Percentiles rank a stretch among this genome's conserved stretches.
phyloP scores from a whole-genome alignment of 2,797 vertebrate genomes.

The Poeciliopsis presidionis region DNA sequence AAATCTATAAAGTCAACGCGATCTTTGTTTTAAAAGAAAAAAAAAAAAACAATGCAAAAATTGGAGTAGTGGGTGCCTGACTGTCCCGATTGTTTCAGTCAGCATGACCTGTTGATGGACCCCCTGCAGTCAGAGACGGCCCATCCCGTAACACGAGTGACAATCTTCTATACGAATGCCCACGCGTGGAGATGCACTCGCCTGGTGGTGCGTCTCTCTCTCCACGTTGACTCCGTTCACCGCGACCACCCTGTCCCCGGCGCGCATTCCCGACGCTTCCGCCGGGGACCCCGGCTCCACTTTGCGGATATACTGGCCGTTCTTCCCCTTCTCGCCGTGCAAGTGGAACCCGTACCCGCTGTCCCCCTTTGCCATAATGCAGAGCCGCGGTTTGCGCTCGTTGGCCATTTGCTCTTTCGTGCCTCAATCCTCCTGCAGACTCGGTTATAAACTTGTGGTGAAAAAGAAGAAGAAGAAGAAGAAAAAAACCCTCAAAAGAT shows the following conservation, averaged over 20 bases:
- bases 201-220: conserved; percentile 95
- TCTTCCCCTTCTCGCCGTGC: conserved; percentile 97
- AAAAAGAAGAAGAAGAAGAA: not conserved
- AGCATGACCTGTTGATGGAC: conserved; percentile 29
- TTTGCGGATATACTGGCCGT: conserved; percentile 94
- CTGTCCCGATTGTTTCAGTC: not conserved
- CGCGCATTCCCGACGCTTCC: conserved; percentile 88
- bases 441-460: conserved; percentile 7
- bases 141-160: not conserved
- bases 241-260: conserved; percentile 91
- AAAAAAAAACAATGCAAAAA: not conserved
- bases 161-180: not conserved
- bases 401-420: conserved; percentile 79
- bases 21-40: not conserved
- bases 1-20: conserved; percentile 3
- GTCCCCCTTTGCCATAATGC: conserved; percentile 86
- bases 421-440: conserved; percentile 19
- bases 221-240: conserved; percentile 95
- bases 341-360: conserved; percentile 95
- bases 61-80: not conserved
- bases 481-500: conserved; percentile 19
- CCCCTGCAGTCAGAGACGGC: not conserved
- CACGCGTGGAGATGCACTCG: conserved; percentile 52
- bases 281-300: conserved; percentile 92
- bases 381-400: conserved; percentile 89